These are phyloP conservation scores for Litoditis marina DNA, from an alignment of 2,888 invertebrate genomes.

Conservation along the genomic window DNA sequence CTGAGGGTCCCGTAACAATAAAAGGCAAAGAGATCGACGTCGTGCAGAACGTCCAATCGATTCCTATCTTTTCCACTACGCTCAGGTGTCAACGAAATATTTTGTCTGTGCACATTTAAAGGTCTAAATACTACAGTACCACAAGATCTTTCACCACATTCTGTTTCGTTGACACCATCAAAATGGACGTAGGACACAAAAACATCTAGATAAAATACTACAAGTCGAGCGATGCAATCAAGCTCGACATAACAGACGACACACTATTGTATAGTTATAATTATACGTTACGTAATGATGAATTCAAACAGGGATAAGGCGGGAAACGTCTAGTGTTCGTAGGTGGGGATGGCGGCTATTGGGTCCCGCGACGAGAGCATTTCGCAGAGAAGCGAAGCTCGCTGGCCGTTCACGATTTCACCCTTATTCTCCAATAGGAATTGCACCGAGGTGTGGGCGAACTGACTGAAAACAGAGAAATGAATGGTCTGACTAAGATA, in stretches of 20 bases:
- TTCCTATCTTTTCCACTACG: background rate
- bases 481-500: too few relatives aligned
- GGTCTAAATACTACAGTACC: too few relatives aligned
- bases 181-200: background rate
- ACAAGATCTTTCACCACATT: too few relatives aligned
- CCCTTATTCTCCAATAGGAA: background rate
- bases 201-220: background rate
- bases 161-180: too few relatives aligned
- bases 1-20: slow-evolving; percentile 2
- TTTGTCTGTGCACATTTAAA: background rate
- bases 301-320: too few relatives aligned
- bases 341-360: background rate
- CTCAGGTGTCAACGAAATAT: background rate
- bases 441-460: background rate
- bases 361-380: background rate
- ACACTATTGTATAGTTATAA: too few relatives aligned
- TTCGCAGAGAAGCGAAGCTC: background rate
- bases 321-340: background rate
- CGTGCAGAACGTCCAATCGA: background rate
- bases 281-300: too few relatives aligned
- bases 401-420: background rate
- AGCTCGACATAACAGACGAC: too few relatives aligned
- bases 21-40: slow-evolving; percentile 1
- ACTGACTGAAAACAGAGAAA: background rate
- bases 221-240: background rate